Percentiles rank a stretch among this genome's conserved stretches.
Evolutionary conservation across 2,888 invertebrate species (phyloP).

Genomic region (Erannis defoliaria): DNA sequence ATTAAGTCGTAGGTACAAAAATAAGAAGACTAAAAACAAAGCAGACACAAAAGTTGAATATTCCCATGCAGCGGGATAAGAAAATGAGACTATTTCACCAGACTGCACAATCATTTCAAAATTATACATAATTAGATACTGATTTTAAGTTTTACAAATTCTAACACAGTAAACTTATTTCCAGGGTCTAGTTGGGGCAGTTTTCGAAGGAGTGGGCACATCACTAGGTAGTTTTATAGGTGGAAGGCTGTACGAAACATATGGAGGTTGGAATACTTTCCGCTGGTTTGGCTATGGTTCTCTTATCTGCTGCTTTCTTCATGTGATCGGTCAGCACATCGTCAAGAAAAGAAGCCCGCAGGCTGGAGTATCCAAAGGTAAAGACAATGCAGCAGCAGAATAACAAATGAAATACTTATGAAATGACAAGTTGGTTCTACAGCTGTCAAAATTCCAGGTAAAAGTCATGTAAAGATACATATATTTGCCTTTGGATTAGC

Average conservation of each 20-base stretch:
- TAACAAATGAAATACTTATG: conserved; percentile 27
- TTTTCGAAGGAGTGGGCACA: conserved; percentile 95
- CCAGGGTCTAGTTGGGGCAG: conserved; percentile 93
- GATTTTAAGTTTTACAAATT: no score
- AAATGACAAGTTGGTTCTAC: neutral
- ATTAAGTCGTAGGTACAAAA: no score
- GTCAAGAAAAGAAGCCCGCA: conserved; percentile 57
- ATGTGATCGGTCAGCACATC: conserved; percentile 82
- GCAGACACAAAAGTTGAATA: no score
- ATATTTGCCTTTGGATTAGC: no score
- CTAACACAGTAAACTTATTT: conserved; percentile 48
- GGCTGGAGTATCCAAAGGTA: conserved; percentile 64
- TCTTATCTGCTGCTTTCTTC: conserved; percentile 87
- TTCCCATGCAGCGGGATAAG: no score
- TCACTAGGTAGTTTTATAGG: conserved; percentile 92
- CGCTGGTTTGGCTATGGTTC: conserved; percentile 90
- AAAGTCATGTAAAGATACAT: no score
- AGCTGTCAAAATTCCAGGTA: no score
- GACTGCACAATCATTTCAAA: neutral
- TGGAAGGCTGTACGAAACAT: conserved; percentile 89
- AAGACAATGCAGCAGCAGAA: conserved; percentile 46
- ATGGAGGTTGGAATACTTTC: conserved; percentile 90
- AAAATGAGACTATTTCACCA: no score
- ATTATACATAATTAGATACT: no score
- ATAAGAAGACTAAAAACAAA: no score